These are phyloP conservation scores for Ondatra zibethicus DNA, from an alignment of 2,113 vertebrate genomes.

Conservation along the genomic window DNA sequence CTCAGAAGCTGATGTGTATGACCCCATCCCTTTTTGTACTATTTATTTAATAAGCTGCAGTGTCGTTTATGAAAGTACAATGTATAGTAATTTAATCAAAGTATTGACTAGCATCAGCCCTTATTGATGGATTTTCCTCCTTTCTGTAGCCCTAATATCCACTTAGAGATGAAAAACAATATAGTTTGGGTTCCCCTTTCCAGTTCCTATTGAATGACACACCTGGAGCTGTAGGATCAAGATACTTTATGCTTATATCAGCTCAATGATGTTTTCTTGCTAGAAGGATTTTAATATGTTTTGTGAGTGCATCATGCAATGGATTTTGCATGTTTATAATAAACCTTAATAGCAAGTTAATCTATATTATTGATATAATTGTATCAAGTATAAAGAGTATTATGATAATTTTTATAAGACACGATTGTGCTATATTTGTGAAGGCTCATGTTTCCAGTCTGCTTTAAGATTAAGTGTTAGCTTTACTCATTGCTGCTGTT, in stretches of 20 bases:
- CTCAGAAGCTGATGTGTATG: conserved; percentile 65
- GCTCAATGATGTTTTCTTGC: conserved; percentile 73
- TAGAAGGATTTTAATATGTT: conserved; percentile 83
- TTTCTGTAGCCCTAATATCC: conserved; percentile 16
- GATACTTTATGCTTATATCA: conserved; percentile 55
- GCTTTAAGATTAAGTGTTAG: conserved; percentile 76
- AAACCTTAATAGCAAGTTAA: conserved; percentile 87
- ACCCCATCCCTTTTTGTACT: conserved; percentile 77
- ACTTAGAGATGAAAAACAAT: conserved; percentile 55
- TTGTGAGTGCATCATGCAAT: conserved; percentile 89
- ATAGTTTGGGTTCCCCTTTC: conserved; percentile 53
- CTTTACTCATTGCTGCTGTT: conserved; percentile 74
- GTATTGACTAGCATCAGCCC: conserved; percentile 48
- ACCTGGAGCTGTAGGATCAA: conserved; percentile 76
- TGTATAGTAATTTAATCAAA: conserved; percentile 69
- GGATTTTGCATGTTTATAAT: conserved; percentile 89
- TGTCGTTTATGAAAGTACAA: conserved; percentile 51
- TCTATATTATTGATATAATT: conserved; percentile 85
- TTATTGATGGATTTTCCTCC: neutral
- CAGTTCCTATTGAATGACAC: conserved; percentile 48
- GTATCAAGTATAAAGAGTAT: conserved; percentile 84
- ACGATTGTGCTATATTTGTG: conserved; percentile 85
- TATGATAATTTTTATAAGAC: conserved; percentile 86
- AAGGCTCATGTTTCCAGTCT: conserved; percentile 82
- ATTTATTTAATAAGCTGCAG: conserved; percentile 83